Percentiles rank a stretch among this genome's conserved stretches.
Evolutionary conservation across 2,113 vertebrate species (phyloP).

Genomic region (Neoarius graeffei): DNA sequence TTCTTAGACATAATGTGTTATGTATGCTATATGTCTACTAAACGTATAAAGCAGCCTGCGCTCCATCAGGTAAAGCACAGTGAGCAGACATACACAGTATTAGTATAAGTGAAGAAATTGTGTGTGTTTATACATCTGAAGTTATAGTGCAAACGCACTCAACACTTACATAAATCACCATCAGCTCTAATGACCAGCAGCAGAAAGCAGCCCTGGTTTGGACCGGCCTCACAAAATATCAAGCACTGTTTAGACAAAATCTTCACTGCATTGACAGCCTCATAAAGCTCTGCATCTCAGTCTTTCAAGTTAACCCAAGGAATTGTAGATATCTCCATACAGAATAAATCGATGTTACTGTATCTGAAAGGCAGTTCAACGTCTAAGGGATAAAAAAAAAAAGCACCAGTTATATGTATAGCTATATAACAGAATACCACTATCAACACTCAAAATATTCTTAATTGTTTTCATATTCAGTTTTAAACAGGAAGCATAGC

Average conservation of each 20-base stretch:
- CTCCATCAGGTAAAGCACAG: not conserved
- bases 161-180: not conserved
- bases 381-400: no score
- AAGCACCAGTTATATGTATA: no score
- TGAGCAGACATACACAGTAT: not conserved
- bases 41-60: not conserved
- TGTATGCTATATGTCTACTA: not conserved
- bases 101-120: not conserved
- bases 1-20: not conserved
- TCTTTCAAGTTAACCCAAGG: not conserved
- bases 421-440: no score
- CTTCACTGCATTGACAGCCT: constrained; percentile 6
- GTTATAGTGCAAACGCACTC: not conserved
- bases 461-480: not conserved
- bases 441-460: no score
- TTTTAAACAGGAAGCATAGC: not conserved
- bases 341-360: not conserved
- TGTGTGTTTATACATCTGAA: not conserved
- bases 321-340: not conserved
- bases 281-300: not conserved
- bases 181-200: constrained; percentile 20
- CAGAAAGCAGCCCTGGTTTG: constrained; percentile 30
- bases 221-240: constrained; percentile 3
- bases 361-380: not conserved
- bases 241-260: not conserved